These are phyloP conservation scores for Cataglyphis livida DNA, from an alignment of 2,888 invertebrate genomes.

Conservation along the genomic window DNA sequence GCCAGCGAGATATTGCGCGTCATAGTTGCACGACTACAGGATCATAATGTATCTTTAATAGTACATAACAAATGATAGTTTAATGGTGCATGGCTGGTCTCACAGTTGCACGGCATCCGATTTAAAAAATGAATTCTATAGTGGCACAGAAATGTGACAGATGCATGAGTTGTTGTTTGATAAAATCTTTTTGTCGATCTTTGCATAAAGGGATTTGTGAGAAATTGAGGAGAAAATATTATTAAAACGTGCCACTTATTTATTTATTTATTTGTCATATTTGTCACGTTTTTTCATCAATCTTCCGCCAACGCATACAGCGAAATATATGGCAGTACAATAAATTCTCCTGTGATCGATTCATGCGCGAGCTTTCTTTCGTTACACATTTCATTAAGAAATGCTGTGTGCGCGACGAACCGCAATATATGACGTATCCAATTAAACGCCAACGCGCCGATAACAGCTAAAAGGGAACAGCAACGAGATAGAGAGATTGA, in stretches of 20 bases:
- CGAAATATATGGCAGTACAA: not conserved
- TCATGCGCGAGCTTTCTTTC: not conserved
- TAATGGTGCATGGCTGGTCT: conserved; percentile 12
- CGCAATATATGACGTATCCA: not conserved
- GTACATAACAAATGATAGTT: conserved; percentile 36
- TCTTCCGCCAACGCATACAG: not conserved
- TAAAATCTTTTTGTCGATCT: conserved; percentile 13
- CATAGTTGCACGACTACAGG: conserved; percentile 4
- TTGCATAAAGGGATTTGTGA: not conserved
- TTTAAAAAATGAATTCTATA: conserved; percentile 16
- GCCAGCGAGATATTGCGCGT: conserved; percentile 6
- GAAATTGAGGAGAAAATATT: not conserved
- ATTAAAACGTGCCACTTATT: not conserved
- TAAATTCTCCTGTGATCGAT: conserved; percentile 6
- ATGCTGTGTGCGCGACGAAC: conserved; percentile 1
- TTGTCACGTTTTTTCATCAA: not conserved
- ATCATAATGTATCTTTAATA: conserved; percentile 35
- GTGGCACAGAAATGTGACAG: not conserved
- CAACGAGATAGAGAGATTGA: not conserved
- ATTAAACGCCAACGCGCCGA: conserved; percentile 12
- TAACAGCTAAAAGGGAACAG: conserved; percentile 12
- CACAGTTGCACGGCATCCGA: not conserved
- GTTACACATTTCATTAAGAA: conserved; percentile 25
- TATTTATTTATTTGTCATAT: not conserved
- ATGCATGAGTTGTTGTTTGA: conserved; percentile 9